Evolutionary conservation across 2,113 vertebrate genomes (phyloP).

Genomic region (Hemiprocne comata): DNA sequence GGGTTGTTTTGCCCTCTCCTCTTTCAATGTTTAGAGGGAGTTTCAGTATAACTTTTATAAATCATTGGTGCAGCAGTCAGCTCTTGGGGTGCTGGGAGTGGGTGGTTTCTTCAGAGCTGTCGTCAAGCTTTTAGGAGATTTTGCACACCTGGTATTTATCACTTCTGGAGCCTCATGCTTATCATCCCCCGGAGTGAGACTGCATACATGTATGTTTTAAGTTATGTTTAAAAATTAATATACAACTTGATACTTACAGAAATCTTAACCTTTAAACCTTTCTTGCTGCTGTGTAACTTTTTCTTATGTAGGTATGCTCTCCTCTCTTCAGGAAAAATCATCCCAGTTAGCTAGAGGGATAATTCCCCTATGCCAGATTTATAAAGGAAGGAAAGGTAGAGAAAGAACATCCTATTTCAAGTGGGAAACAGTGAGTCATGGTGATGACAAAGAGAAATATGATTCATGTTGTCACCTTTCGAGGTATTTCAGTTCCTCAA

Average conservation of each 20-base stretch:
- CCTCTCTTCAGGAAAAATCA: not conserved
- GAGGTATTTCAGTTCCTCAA: conserved; percentile 30
- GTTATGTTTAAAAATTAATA: not conserved
- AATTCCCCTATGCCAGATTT: not conserved
- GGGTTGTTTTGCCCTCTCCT: not conserved
- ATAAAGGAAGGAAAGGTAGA: not conserved
- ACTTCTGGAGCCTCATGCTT: not conserved
- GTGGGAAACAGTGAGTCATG: conserved; percentile 1
- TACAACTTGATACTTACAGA: not conserved
- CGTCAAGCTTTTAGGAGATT: not conserved
- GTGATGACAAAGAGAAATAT: conserved; percentile 50
- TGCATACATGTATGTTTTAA: not conserved
- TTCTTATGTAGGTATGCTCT: rapidly evolving
- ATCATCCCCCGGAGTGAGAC: not conserved
- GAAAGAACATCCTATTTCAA: not conserved
- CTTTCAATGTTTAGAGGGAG: not conserved
- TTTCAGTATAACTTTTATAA: not conserved
- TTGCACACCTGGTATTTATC: conserved; percentile 23
- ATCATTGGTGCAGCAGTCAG: not conserved
- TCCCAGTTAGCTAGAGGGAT: not conserved
- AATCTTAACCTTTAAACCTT: not conserved
- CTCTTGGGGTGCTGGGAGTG: not conserved
- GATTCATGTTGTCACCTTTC: conserved; percentile 44
- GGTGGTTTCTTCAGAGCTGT: not conserved
- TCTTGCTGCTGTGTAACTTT: not conserved